Base-by-base conservation (phyloP, 2,113 vertebrate species). In the Daboia siamensis region DNA sequence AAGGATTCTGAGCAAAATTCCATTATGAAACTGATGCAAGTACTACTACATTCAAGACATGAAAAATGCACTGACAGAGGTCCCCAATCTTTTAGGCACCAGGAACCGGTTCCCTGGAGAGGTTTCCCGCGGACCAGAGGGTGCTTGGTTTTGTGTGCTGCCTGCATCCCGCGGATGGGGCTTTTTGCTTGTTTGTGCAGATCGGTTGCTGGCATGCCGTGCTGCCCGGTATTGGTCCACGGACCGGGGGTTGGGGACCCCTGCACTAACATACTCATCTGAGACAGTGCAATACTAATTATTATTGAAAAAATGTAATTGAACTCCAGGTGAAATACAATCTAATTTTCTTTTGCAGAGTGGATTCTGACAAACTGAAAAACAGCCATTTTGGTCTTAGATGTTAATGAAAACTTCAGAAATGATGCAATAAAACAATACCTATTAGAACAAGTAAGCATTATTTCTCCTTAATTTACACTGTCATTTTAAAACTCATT, bases 321-420 rank as follows among this genome's bases (percentile, higher is more conserved):
- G 4, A 39, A 91, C 56, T 39, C 56, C 29, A 57, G 4, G 11
- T 87, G 29, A 69, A 57, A 61, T 52, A 87, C 21, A 69, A 17
- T 61, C 29, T 12, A 52, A 80, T 55, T 52, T 86, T 90, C 12
- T 86, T 90, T 93, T 91, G 95, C 94, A 98, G 98, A 90, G 88
- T 98, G 92, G 98, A 98, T 91, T 98, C 98, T 94, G 96, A 98
- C 11, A 98, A 98, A 91, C 96, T 98, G 46, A 97, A 96, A 29
- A 96, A 98, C 0, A 7, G 98, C 98, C 0, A 92, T 98, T 94
- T 95, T 99, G 0, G 90, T 98, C 26, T 90, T 98, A 94, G 98
- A 98, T 90, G 98, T 98, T 11, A 97, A 97, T 17, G 98, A 98
- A 4, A 98, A 98, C 52, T 98, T 99, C 90, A 98, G 98, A 94